Evolutionary conservation across 2,888 invertebrate genomes (phyloP), one percentile per base, ranked within the genome.

Genomic region (Cheilosia impressa): DNA sequence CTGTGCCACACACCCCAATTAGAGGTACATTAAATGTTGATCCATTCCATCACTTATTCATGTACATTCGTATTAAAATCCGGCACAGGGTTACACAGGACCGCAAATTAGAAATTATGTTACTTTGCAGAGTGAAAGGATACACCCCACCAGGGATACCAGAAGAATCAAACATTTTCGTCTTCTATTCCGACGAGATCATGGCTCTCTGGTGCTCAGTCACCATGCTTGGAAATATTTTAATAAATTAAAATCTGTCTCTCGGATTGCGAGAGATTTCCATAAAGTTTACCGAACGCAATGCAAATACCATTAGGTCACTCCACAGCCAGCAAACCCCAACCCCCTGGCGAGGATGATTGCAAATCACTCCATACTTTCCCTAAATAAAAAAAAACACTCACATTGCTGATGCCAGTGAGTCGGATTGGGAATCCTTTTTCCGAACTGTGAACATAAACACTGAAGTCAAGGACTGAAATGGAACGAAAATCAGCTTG

Each of bases 171-270:
- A 13, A 6, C 27, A 60, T 41, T 38, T 4, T 1, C 45, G 1
- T 47, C 45, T n/a, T 6, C 10, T 5, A 2, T 45, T 45, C 7
- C 45, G 17, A 17, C 45, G 17, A 15, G n/a, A 13, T 5, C 22
- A 15, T 13, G 24, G 52, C 15, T 15, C 13, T 27, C 7, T 2
- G 7, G 6, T 52, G 22, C 52, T 52, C 52, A 24, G 55, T 80
- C 66, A 76, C 72, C 76, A 34, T 73, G 66, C 68, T 50, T 34
- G 22, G 87, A 60, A 87, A 88, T 88, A 88, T 88, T 88, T 88
- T 88, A 88, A 88, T 88, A 87, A 88, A 88, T 88, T 88, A 88
- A 88, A 88, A 88, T 88, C 88, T 88, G 88, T 88, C 88, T 87
- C 88, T 79, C 43, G 68, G 41, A 69, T 77, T 69, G 22, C 31